Conservation (phyloP, 2,888 invertebrate species). For the Baccha elongata region DNA sequence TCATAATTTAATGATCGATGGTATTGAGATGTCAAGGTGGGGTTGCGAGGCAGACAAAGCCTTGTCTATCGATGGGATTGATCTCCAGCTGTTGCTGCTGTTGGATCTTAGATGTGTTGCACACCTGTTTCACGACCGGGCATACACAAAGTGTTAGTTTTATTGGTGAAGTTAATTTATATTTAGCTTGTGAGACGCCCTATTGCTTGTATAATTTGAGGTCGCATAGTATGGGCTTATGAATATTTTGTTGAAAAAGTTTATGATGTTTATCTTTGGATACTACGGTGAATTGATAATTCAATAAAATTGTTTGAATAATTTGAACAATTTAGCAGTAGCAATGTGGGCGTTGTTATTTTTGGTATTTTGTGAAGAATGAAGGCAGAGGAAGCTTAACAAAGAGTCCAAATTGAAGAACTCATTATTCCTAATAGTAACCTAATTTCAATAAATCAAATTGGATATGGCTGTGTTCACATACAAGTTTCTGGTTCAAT, state of each 20-base stretch:
- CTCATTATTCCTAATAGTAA: constrained; percentile 35
- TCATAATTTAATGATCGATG: constrained; percentile 68
- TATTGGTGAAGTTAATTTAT: constrained; percentile 62
- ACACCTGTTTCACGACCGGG: constrained; percentile 62
- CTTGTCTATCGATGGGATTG: constrained; percentile 35
- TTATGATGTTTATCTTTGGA: constrained; percentile 49
- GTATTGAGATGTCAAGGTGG: constrained; percentile 53
- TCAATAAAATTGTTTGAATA: constrained; percentile 48
- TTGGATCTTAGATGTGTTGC: constrained; percentile 15
- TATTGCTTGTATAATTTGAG: constrained; percentile 50
- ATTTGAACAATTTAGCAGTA: constrained; percentile 50
- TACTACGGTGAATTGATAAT: constrained; percentile 52
- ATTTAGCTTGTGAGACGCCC: constrained; percentile 40
- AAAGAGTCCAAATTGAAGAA: constrained; percentile 7
- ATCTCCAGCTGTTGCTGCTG: constrained; percentile 68
- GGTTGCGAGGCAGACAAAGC: constrained; percentile 34
- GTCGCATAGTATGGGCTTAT: constrained; percentile 46
- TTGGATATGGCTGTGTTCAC: too few species aligned
- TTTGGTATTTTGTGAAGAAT: neutral
- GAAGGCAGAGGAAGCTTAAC: constrained; percentile 16
- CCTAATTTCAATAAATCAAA: constrained; percentile 1
- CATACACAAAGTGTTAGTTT: constrained; percentile 65
- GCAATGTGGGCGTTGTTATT: constrained; percentile 50
- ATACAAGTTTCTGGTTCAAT: too few species aligned
- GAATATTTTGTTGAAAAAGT: constrained; percentile 38